These are phyloP conservation scores for Caracal caracal DNA, from an alignment of 2,113 vertebrate genomes.

Conservation along the genomic window DNA sequence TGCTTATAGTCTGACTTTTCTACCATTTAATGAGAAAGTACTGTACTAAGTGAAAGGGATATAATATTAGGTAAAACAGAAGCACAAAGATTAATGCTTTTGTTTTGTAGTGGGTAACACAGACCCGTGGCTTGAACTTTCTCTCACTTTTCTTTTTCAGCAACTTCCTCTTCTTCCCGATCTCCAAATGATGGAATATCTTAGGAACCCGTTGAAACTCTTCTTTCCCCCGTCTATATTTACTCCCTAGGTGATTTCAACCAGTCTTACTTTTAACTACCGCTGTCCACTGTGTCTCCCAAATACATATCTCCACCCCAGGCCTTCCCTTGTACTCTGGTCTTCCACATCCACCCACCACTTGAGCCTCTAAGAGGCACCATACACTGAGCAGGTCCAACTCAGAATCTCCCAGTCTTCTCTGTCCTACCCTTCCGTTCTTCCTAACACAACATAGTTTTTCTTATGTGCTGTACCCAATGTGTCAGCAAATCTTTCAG, in stretches of 20 bases:
- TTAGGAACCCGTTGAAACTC: background rate
- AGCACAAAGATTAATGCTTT: background rate
- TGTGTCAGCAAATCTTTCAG: background rate
- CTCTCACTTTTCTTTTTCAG: background rate
- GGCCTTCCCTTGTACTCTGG: background rate
- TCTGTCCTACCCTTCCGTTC: background rate
- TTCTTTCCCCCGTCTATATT: background rate
- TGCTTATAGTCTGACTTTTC: background rate
- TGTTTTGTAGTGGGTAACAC: background rate
- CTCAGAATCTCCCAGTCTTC: background rate
- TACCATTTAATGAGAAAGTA: background rate
- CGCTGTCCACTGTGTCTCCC: background rate
- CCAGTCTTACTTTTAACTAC: background rate
- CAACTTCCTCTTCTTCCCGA: background rate
- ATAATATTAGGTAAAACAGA: background rate
- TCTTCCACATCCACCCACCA: background rate
- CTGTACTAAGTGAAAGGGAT: background rate
- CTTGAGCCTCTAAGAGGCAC: background rate
- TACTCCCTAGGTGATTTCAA: background rate
- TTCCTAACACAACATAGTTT: too few species aligned
- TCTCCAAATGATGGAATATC: background rate
- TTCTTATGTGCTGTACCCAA: background rate
- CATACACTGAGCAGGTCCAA: fast-evolving
- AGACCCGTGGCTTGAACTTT: background rate
- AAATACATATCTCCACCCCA: background rate